Conservation (phyloP, 2,113 vertebrate genomes). For the Cervus canadensis region DNA sequence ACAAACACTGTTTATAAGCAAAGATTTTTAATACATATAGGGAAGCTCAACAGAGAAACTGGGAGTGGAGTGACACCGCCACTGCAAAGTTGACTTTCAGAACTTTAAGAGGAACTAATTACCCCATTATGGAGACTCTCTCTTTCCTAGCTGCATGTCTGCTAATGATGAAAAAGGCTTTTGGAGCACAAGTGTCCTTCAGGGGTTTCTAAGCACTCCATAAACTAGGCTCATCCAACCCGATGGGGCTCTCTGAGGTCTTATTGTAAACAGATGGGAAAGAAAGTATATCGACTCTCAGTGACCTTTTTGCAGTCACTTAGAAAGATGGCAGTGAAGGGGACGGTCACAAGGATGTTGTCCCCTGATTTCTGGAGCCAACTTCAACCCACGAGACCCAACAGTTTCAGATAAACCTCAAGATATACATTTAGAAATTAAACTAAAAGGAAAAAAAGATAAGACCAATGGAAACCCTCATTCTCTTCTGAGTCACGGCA, state of each 20-base stretch:
- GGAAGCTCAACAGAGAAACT: not conserved
- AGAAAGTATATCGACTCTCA: not conserved
- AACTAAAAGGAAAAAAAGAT: not conserved
- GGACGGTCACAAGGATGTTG: not conserved
- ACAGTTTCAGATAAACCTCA: slow-evolving; percentile 40
- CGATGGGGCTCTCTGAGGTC: not conserved
- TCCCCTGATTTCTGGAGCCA: not conserved
- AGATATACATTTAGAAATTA: not conserved
- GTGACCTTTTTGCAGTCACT: not conserved
- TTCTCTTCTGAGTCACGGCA: slow-evolving; percentile 19
- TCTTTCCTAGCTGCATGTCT: not conserved
- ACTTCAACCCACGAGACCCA: not conserved
- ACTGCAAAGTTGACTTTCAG: not conserved
- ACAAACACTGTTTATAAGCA: not conserved
- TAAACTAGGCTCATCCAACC: not conserved
- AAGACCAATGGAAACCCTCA: slow-evolving; percentile 43
- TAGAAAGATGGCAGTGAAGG: not conserved
- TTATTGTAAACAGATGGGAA: slow-evolving; percentile 41
- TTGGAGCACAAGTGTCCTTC: not conserved
- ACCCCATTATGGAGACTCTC: not conserved
- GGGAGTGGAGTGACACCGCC: not conserved
- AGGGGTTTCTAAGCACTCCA: not conserved
- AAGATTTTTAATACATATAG: not conserved
- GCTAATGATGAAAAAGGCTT: not conserved
- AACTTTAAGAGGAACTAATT: not conserved